Conservation (phyloP, 1,140 invertebrate genomes). For the Diploscapter pachys region DNA sequence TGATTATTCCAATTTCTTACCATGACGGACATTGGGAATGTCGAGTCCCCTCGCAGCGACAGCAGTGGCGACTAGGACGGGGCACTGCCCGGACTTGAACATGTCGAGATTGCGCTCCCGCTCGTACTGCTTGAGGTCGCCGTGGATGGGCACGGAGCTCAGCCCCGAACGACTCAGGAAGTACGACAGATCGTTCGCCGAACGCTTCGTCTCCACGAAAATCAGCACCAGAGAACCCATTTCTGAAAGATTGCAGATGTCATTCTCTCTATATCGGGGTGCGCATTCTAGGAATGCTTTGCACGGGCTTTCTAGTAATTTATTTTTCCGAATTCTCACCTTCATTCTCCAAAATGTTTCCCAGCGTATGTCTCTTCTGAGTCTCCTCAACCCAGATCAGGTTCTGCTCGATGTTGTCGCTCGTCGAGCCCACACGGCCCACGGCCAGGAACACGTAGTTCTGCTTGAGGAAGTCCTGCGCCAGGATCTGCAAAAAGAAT, state of each 20-base stretch:
- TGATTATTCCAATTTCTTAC: slow-evolving; percentile 63
- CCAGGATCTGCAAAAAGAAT: slow-evolving; percentile 72
- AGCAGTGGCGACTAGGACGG: slow-evolving; percentile 94
- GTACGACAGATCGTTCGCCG: slow-evolving; percentile 89
- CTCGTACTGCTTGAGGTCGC: slow-evolving; percentile 88
- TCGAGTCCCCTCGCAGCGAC: slow-evolving; percentile 92
- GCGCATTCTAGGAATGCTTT: too few relatives aligned
- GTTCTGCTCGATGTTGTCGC: slow-evolving; percentile 99
- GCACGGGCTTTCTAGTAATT: too few relatives aligned
- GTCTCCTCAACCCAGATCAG: slow-evolving; percentile 61
- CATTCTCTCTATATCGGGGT: not conserved
- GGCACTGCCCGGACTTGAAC: slow-evolving; percentile 58
- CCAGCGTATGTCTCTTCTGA: slow-evolving; percentile 88
- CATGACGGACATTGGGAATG: slow-evolving; percentile 91
- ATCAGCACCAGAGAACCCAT: slow-evolving; percentile 75
- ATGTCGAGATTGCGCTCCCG: slow-evolving; percentile 60
- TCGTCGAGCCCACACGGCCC: slow-evolving; percentile 95
- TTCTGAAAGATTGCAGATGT: not conserved
- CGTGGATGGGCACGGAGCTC: slow-evolving; percentile 91
- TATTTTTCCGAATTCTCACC: not conserved
- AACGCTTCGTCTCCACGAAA: slow-evolving; percentile 98
- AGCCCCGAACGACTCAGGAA: slow-evolving; percentile 70
- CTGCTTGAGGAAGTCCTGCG: slow-evolving; percentile 84
- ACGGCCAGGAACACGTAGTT: slow-evolving; percentile 99
- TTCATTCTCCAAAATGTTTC: slow-evolving; percentile 75